These are phyloP conservation scores for Chrysolina americana DNA, from an alignment of 2,888 invertebrate species.

Conservation along the genomic window DNA sequence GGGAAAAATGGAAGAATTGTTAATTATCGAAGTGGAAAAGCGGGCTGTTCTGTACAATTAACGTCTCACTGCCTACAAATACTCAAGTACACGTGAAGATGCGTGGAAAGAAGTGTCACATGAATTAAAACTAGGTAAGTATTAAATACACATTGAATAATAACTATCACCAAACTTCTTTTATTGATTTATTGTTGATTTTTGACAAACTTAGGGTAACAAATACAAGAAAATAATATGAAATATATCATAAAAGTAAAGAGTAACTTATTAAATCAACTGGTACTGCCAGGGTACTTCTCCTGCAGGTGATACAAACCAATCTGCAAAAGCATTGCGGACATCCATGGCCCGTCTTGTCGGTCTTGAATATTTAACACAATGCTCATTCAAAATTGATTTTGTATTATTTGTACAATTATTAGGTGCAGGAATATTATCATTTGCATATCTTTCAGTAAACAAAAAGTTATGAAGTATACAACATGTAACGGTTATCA, in stretches of 20 bases:
- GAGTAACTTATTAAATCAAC: not conserved
- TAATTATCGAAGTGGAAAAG: not conserved
- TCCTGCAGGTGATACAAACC: not conserved
- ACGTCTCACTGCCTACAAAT: slow-evolving; percentile 22
- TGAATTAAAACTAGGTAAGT: slow-evolving; percentile 23
- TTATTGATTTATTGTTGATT: not conserved
- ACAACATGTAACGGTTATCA: not conserved
- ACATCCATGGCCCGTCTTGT: not conserved
- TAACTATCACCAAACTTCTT: not conserved
- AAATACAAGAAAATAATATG: not conserved
- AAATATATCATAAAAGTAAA: not conserved
- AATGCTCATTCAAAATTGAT: not conserved
- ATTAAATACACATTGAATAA: not conserved
- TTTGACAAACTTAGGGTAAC: not conserved
- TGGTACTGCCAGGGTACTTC: not conserved
- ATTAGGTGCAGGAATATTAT: not conserved
- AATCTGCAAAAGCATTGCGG: not conserved
- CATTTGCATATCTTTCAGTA: not conserved
- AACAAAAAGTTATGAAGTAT: not conserved
- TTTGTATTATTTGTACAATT: not conserved
- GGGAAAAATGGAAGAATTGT: not conserved
- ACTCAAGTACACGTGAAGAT: slow-evolving; percentile 25
- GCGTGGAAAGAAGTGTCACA: slow-evolving; percentile 26
- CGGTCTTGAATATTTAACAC: not conserved
- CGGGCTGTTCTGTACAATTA: not conserved